These are phyloP conservation scores for Apis cerana DNA, from an alignment of 1,140 invertebrate genomes.

Conservation along the genomic window DNA sequence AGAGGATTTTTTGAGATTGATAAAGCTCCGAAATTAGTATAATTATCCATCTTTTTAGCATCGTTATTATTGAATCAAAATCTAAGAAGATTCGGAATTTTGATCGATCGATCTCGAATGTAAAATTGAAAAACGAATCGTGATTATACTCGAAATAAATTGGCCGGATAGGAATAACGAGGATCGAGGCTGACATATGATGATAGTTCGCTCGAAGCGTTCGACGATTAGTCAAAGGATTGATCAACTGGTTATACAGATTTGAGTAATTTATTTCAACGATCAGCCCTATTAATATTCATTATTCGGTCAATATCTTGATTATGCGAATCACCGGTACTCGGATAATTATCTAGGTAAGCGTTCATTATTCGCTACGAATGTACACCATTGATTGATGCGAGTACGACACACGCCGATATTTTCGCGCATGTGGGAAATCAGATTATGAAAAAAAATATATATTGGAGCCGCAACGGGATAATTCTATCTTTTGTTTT, in stretches of 20 bases:
- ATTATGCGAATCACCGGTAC: slow-evolving; percentile 43
- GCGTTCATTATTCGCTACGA: slow-evolving; percentile 58
- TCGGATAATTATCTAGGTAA: slow-evolving; percentile 63
- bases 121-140: background rate
- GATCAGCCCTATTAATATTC: slow-evolving; percentile 63
- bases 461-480: no score
- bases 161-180: background rate
- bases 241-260: slow-evolving; percentile 21
- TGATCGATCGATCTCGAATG: no score
- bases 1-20: no score
- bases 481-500: background rate
- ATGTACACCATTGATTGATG: slow-evolving; percentile 52
- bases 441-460: background rate
- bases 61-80: no score
- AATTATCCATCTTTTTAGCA: no score
- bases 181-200: no score
- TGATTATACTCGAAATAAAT: background rate
- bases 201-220: background rate
- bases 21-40: no score
- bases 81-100: no score
- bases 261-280: slow-evolving; percentile 62
- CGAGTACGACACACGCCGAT: slow-evolving; percentile 11
- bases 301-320: slow-evolving; percentile 58
- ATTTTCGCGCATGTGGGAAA: background rate
- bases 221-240: slow-evolving; percentile 54